Base-by-base conservation (phyloP, 2,113 vertebrate species). In the Dunckerocampus dactyliophorus region DNA sequence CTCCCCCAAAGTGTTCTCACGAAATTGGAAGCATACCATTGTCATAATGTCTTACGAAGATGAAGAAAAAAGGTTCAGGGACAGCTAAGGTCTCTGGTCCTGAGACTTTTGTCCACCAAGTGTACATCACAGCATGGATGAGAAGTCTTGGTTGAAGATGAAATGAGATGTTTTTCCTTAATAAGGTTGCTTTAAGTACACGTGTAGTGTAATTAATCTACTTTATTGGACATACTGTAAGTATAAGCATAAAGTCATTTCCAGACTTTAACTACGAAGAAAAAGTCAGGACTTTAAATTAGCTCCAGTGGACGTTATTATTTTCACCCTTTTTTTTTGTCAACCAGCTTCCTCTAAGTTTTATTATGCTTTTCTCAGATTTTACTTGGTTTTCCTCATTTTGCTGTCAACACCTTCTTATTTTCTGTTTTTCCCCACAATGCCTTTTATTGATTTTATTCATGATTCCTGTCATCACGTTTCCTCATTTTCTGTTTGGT, bases 401-500 rank as follows among this genome's bases (percentile, higher is more conserved):
- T 9, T 49, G 16, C 1, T 20, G 4, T 59, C 21, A 24, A 57
- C 37, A 59, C 19, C 19, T 28, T 46, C 22, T 59, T 47, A 11
- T 20, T 10, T 22, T 57, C 5, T 43, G 6, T 45, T 59, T 59
- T 47, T 12, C 16, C 17, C 14, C 2, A 4, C 4, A 16, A 17
- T 42, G 5, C 4, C 6, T n/a, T 59, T 24, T 47, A 16, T 24
- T 49, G 17, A 8, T 47, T 59, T 47, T 21, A 47, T 59, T 59
- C 12, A 56, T 42, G 10, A 37, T 12, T 21, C 17, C 16, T n/a
- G 13, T 42, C 54, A 56, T 43, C 55, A 47, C 17, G 3, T 47
- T 47, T 47, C 17, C 43, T 59, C 22, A 19, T 47, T 75, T 48
- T 80, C 47, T 76, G 64, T 71, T 66, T 46, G 82, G 72, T 79